phyloP scores from a whole-genome alignment of 2,888 invertebrate genomes.

The Scaptomyza tumidula region DNA sequence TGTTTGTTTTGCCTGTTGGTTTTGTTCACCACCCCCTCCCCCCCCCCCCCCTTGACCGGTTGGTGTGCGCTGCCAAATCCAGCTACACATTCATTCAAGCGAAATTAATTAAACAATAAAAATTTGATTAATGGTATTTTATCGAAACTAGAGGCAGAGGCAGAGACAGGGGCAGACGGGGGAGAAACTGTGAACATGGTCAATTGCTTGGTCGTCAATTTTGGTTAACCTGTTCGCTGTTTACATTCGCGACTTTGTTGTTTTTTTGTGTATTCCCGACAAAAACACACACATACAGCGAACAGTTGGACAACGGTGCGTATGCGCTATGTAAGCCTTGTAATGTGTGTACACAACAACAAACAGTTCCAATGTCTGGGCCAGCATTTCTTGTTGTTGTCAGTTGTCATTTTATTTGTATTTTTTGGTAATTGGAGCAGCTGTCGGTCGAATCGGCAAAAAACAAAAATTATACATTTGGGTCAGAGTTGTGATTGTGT shows the following conservation, averaged over 20 bases:
- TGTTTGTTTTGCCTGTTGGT: slow-evolving; percentile 61
- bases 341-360: slow-evolving; percentile 23
- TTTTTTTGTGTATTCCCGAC: slow-evolving; percentile 39
- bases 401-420: slow-evolving; percentile 9
- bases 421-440: slow-evolving; percentile 40
- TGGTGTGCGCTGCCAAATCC: slow-evolving; percentile 3
- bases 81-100: slow-evolving; percentile 66
- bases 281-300: slow-evolving; percentile 2
- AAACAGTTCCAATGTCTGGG: slow-evolving; percentile 36
- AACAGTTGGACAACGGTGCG: slow-evolving; percentile 32
- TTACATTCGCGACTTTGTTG: slow-evolving; percentile 53
- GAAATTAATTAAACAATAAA: slow-evolving; percentile 80
- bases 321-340: slow-evolving; percentile 31
- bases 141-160: background rate
- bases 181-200: slow-evolving; percentile 30
- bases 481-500: slow-evolving; percentile 15
- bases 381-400: slow-evolving; percentile 7
- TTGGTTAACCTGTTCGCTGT: slow-evolving; percentile 58
- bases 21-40: too few relatives aligned
- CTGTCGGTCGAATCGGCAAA: slow-evolving; percentile 8
- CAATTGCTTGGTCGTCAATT: slow-evolving; percentile 41
- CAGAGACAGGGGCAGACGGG: background rate
- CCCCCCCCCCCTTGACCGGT: background rate
- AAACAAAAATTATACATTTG: slow-evolving; percentile 8
- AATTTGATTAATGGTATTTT: slow-evolving; percentile 75